A percentile compares a stretch with the other conserved stretches of the same genome.
Conservation (phyloP, 2,888 invertebrate species). For the Prosapia bicincta region DNA sequence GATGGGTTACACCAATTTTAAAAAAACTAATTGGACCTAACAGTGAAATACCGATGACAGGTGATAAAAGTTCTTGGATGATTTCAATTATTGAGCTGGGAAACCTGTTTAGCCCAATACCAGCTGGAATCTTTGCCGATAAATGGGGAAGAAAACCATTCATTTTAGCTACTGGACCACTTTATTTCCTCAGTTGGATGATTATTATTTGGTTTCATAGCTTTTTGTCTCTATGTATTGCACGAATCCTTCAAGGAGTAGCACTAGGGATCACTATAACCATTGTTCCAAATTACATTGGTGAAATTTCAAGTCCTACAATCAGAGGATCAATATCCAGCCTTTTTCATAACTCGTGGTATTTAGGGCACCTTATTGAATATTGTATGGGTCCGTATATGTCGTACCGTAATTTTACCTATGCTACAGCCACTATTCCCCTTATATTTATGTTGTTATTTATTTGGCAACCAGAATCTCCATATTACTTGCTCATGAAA, state of each 20-base stretch:
- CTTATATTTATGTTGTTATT: constrained; percentile 11
- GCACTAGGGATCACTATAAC: constrained; percentile 27
- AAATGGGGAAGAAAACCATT: constrained; percentile 35
- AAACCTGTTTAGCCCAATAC: constrained; percentile 26
- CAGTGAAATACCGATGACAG: constrained; percentile 30
- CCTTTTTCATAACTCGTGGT: constrained; percentile 19
- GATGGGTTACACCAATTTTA: constrained; percentile 32
- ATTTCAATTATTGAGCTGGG: constrained; percentile 32
- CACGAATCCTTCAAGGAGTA: constrained; percentile 27
- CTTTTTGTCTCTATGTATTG: constrained; percentile 33
- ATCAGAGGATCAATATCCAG: constrained; percentile 25
- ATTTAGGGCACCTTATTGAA: constrained; percentile 21
- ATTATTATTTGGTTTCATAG: constrained; percentile 33
- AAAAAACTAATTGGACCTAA: constrained; percentile 6
- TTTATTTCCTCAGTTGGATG: constrained; percentile 36
- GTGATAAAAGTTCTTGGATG: constrained; percentile 29
- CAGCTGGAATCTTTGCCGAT: constrained; percentile 31
- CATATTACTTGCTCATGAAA: constrained; percentile 22
- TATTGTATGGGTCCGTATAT: constrained; percentile 28
- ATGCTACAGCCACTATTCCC: constrained; percentile 18
- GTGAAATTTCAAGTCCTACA: constrained; percentile 26
- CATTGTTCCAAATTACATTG: constrained; percentile 28
- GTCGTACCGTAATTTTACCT: constrained; percentile 12
- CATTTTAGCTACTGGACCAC: constrained; percentile 33
- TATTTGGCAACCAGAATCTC: constrained; percentile 13